Base-by-base conservation (phyloP, 2,113 vertebrate species). In the Centropristis striata region DNA sequence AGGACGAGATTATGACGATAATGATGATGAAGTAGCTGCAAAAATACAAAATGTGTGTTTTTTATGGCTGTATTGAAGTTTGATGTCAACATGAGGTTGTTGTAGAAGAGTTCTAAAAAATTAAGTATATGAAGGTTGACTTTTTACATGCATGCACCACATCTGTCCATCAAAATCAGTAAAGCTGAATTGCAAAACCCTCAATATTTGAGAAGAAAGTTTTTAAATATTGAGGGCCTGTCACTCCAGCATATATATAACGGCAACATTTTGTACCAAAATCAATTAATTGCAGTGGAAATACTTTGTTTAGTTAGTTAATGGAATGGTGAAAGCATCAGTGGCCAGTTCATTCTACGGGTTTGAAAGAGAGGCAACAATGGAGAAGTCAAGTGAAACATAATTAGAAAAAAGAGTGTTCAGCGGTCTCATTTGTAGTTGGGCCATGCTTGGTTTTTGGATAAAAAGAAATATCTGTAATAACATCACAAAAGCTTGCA, bases 101-200 rank as follows among this genome's bases (percentile, higher is more conserved):
- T 23, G 6, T 37, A 11, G 18, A 36, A 27, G 21, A n/a, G 21
- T 42, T 42, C 3, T 39, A 42, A 42, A 16, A 8, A 0, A 28
- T 7, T 7, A 13, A 15, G 15, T 4, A 57, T 20, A 8, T 20
- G 10, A 4, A 57, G 4, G 54, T 4, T 46, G 25, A 6, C 2
- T 21, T 21, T 65, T 64, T 36, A n/a, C 25, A 0, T 47, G 15
- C 23, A 27, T 23, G 13, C 18, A 18, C 0, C 8, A 4, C 4
- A 65, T 27, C 37, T n/a, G n/a, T 47, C 46, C 13, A n/a, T 71
- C 37, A 71, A 70, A 72, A 21, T 9, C 28, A 41, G 28, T 60
- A 3, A 21, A 41, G 55, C 10, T 10, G 20, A 39, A 49, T 4
- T 27, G 51, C n/a, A 76, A 18, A 51, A 37, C 10, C 36, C 28